phyloP scores from a whole-genome alignment of 2,797 vertebrate species.

The Paramormyrops hopkinsi region DNA sequence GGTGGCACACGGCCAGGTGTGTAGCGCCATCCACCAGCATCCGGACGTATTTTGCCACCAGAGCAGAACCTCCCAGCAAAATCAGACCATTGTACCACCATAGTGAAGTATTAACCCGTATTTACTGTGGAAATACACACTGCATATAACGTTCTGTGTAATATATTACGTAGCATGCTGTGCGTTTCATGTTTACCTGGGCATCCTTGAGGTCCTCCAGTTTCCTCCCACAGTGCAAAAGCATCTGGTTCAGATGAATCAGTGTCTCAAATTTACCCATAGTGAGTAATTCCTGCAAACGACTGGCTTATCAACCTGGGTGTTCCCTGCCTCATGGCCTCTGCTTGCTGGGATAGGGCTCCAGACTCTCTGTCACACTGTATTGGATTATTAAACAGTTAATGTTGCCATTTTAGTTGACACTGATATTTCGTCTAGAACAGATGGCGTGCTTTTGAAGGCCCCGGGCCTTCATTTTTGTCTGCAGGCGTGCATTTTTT shows the following conservation, averaged over 20 bases:
- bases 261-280: background rate
- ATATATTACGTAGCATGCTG: background rate
- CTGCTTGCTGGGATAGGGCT: background rate
- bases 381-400: background rate
- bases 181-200: background rate
- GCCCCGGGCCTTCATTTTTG: background rate
- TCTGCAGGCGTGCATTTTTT: background rate
- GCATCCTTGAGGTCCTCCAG: background rate
- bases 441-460: background rate
- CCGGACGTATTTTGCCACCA: background rate
- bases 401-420: background rate
- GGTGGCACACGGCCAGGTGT: slow-evolving; percentile 90
- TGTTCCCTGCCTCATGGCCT: background rate
- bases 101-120: background rate
- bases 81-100: background rate
- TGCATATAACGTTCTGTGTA: background rate
- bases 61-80: background rate
- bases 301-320: background rate
- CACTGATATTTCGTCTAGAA: background rate
- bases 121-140: background rate
- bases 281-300: background rate
- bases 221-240: background rate
- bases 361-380: background rate
- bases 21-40: background rate
- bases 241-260: background rate